phyloP scores from a whole-genome alignment of 2,113 vertebrate species.

The Microcebus jonahi region DNA sequence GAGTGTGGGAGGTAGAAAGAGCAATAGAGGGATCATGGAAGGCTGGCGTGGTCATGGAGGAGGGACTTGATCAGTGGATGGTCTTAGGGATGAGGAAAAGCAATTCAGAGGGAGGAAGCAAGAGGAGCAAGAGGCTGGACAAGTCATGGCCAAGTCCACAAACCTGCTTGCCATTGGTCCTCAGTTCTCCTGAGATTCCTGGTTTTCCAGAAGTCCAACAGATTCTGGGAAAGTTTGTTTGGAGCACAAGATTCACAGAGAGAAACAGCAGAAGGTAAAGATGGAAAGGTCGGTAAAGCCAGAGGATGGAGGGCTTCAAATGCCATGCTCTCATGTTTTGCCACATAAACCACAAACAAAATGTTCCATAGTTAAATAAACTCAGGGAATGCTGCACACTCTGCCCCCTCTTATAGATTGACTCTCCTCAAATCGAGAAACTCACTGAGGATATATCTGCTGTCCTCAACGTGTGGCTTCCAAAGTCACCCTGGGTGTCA shows the following conservation, averaged over 20 bases:
- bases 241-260: slow-evolving; percentile 16
- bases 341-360: slow-evolving; percentile 14
- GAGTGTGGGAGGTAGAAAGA: not conserved
- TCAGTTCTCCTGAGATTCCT: slow-evolving; percentile 18
- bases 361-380: not conserved
- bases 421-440: not conserved
- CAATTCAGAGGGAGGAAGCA: not conserved
- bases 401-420: not conserved
- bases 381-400: not conserved
- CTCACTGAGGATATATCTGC: not conserved
- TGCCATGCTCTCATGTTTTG: not conserved
- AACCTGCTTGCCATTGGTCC: not conserved
- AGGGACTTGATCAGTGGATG: not conserved
- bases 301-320: not conserved
- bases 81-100: not conserved
- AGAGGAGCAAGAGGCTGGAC: not conserved
- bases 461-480: not conserved
- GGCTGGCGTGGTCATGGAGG: not conserved
- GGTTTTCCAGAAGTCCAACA: slow-evolving; percentile 5
- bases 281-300: not conserved
- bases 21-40: not conserved
- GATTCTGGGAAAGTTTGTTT: not conserved
- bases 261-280: not conserved
- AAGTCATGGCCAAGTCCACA: not conserved
- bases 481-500: not conserved